Conservation (phyloP, 2,797 vertebrate genomes). For the Oryzias dopingdopingensis region DNA sequence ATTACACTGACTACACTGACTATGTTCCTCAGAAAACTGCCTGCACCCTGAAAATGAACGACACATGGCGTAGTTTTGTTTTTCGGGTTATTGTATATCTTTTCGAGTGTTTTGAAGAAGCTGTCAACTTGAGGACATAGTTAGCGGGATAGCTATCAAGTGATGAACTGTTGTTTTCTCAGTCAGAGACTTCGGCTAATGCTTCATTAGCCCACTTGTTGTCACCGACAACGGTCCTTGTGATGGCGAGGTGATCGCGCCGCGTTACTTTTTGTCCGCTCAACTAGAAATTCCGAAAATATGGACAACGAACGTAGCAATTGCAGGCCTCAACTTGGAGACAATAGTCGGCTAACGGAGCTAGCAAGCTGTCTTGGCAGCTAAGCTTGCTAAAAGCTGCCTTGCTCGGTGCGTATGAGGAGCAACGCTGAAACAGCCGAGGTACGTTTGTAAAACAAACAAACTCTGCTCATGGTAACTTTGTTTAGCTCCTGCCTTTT, state of each 20-base stretch:
- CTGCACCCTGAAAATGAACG: conserved; percentile 2
- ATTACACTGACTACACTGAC: conserved; percentile 13
- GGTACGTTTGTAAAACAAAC: conserved; percentile 49
- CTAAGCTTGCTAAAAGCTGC: conserved; percentile 53
- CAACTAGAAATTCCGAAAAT: conserved; percentile 20
- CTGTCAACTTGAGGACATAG: conserved; percentile 46
- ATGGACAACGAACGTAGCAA: conserved; percentile 67
- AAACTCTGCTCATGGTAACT: conserved; percentile 19
- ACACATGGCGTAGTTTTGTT: conserved; percentile 8
- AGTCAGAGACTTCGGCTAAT: conserved; percentile 49
- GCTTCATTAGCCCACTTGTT: conserved; percentile 40
- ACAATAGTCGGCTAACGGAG: conserved; percentile 66
- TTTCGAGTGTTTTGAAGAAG: conserved; percentile 26
- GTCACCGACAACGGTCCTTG: conserved; percentile 44
- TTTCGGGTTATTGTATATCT: conserved; percentile 2
- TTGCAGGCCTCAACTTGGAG: conserved; percentile 65
- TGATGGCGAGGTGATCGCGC: conserved; percentile 42
- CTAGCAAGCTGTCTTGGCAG: conserved; percentile 49
- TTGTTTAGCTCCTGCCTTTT: conserved; percentile 31
- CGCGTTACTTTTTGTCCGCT: conserved; percentile 30
- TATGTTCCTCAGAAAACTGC: conserved; percentile 5
- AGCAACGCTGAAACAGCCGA: conserved; percentile 43
- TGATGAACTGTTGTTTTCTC: conserved; percentile 49
- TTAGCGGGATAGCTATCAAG: conserved; percentile 45
- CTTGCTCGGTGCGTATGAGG: conserved; percentile 31